Percentiles rank a stretch among this genome's conserved stretches.
Conservation (phyloP, 2,113 vertebrate genomes). For the Seriola dumerili region DNA sequence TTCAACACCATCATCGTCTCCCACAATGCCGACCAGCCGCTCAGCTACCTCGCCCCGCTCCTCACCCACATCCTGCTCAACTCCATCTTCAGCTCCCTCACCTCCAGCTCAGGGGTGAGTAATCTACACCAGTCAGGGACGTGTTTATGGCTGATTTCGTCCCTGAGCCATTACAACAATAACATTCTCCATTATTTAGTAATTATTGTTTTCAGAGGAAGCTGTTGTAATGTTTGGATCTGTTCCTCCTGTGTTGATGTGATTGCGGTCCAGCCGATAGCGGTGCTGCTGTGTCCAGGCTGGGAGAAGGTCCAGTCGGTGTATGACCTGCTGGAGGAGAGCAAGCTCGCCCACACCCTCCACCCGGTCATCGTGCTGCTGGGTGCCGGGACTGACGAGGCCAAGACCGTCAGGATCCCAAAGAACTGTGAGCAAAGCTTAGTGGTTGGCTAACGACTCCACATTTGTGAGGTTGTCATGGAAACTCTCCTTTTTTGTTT, state of each 20-base stretch:
- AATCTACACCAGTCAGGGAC: neutral
- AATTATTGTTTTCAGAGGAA: conserved; percentile 1
- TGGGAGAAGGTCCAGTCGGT: conserved; percentile 91
- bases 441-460: neutral
- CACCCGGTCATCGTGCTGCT: conserved; percentile 84
- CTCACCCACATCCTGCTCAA: conserved; percentile 87
- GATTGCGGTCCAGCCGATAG: conserved; percentile 86
- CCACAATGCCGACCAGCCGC: conserved; percentile 83
- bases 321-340: conserved; percentile 85
- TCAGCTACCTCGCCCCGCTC: conserved; percentile 89
- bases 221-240: rapidly evolving
- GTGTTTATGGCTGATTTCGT: too few relatives aligned
- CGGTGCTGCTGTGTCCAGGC: conserved; percentile 90
- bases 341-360: conserved; percentile 70
- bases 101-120: conserved; percentile 87
- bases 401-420: conserved; percentile 82
- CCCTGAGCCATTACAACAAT: neutral
- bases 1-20: conserved; percentile 88
- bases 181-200: neutral
- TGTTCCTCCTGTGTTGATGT: neutral
- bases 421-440: conserved; percentile 86
- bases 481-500: neutral
- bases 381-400: conserved; percentile 86
- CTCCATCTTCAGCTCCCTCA: conserved; percentile 56
- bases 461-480: neutral